Evolutionary conservation across 2,797 vertebrate genomes (phyloP).

Genomic region (Urophycis tenuis): DNA sequence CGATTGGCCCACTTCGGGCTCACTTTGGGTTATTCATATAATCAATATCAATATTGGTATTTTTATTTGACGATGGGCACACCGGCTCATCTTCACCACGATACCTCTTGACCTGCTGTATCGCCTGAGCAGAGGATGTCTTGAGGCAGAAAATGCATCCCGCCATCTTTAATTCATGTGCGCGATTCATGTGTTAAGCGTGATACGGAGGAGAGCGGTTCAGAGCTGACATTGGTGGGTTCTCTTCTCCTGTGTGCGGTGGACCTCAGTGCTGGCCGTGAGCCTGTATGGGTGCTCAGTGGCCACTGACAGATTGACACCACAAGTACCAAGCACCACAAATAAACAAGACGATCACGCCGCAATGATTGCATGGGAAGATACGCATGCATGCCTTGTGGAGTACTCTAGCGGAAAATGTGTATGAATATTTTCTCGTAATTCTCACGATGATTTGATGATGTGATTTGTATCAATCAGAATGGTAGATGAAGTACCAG

Average conservation of each 20-base stretch:
- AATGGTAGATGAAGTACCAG: background rate
- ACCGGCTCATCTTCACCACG: background rate
- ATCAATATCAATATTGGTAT: background rate
- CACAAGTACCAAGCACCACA: slow-evolving; percentile 20
- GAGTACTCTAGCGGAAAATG: background rate
- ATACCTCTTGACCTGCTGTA: background rate
- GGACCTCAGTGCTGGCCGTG: slow-evolving; percentile 25
- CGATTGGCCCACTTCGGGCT: background rate
- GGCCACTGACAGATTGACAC: slow-evolving; percentile 29
- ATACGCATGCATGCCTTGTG: slow-evolving; percentile 47
- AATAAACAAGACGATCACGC: no score
- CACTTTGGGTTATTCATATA: background rate
- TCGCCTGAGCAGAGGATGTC: background rate
- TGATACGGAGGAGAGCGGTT: background rate
- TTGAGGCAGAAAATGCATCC: background rate
- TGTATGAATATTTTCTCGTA: background rate
- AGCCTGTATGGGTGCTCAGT: slow-evolving; percentile 50
- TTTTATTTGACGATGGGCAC: background rate
- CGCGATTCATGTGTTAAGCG: no score
- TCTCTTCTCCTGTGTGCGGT: slow-evolving; percentile 4
- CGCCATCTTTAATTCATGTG: background rate
- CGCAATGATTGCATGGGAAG: background rate
- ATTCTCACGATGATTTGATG: background rate
- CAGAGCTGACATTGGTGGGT: slow-evolving; percentile 24
- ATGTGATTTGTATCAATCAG: no score